Conservation (phyloP, 2,888 invertebrate species). For the Eurytoma californica region DNA sequence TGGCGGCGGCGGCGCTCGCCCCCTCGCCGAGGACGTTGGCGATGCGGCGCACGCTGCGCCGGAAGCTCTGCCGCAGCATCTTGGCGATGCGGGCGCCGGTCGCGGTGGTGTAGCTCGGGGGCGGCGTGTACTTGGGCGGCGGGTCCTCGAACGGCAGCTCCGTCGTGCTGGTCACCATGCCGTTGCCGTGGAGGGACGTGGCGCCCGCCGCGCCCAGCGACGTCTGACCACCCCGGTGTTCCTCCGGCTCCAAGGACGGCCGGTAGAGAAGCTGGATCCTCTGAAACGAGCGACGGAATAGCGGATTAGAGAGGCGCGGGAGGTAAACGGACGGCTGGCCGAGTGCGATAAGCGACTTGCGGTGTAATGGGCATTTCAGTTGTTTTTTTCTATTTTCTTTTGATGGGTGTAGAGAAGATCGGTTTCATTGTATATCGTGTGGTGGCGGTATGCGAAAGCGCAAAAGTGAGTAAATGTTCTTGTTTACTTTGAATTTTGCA, state of each 20-base stretch:
- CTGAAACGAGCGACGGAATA: constrained; percentile 76
- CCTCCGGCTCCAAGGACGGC: constrained; percentile 80
- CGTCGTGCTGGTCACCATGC: constrained; percentile 66
- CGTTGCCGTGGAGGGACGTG: constrained; percentile 66
- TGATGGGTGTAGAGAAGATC: too few relatives aligned
- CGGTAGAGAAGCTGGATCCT: constrained; percentile 90
- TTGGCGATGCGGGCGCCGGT: constrained; percentile 90
- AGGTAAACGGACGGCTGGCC: too few relatives aligned
- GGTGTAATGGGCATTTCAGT: too few relatives aligned
- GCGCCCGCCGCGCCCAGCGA: constrained; percentile 63
- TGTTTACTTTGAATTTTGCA: too few relatives aligned
- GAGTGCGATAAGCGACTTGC: too few relatives aligned
- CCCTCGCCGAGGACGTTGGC: constrained; percentile 76
- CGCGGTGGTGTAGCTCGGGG: constrained; percentile 93
- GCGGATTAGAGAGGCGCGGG: too few relatives aligned
- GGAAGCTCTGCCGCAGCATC: constrained; percentile 84
- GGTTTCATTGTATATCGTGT: too few relatives aligned
- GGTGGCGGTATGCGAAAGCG: too few relatives aligned
- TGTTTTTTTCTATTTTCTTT: too few relatives aligned
- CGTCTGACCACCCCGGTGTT: constrained; percentile 68
- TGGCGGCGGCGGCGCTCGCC: constrained; percentile 56
- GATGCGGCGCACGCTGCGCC: constrained; percentile 86
- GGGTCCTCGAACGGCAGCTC: constrained; percentile 81
- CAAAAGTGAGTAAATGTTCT: too few relatives aligned
- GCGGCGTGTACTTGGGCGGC: constrained; percentile 95